A percentile compares a stretch with the other conserved stretches of the same genome.
Evolutionary conservation across 2,113 vertebrate species (phyloP).

Genomic region (Clinocottus analis): DNA sequence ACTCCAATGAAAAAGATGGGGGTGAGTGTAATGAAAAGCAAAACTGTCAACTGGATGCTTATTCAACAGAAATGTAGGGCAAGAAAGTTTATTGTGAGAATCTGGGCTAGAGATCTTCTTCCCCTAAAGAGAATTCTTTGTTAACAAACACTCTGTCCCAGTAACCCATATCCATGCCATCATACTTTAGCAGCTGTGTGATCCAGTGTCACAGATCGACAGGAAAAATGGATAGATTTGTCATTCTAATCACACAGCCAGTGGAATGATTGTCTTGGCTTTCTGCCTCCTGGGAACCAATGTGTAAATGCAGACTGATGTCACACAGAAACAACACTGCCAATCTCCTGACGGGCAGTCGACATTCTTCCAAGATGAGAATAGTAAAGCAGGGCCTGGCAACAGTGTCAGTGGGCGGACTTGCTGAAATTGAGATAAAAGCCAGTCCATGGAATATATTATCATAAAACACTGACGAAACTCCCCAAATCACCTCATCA

Average conservation of each 20-base stretch:
- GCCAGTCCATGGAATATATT: constrained; percentile 30
- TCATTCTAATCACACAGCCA: constrained; percentile 67
- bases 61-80: constrained; percentile 61
- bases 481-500: constrained; percentile 34
- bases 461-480: constrained; percentile 46
- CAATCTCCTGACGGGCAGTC: constrained; percentile 70
- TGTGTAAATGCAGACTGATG: constrained; percentile 68
- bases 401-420: constrained; percentile 8
- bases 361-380: constrained; percentile 79
- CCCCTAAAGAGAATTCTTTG: constrained; percentile 51
- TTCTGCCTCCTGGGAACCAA: constrained; percentile 62
- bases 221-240: constrained; percentile 69
- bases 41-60: constrained; percentile 47
- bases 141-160: constrained; percentile 60
- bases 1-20: constrained; percentile 11
- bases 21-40: constrained; percentile 42
- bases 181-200: constrained; percentile 43
- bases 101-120: constrained; percentile 49
- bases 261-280: constrained; percentile 64
- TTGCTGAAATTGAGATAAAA: constrained; percentile 44
- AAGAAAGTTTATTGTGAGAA: constrained; percentile 65
- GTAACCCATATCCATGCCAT: constrained; percentile 70
- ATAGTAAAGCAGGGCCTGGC: constrained; percentile 46
- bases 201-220: constrained; percentile 61
- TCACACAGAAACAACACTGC: constrained; percentile 70